Conservation (phyloP, 2,888 invertebrate species). For the Bellardia pandia region DNA sequence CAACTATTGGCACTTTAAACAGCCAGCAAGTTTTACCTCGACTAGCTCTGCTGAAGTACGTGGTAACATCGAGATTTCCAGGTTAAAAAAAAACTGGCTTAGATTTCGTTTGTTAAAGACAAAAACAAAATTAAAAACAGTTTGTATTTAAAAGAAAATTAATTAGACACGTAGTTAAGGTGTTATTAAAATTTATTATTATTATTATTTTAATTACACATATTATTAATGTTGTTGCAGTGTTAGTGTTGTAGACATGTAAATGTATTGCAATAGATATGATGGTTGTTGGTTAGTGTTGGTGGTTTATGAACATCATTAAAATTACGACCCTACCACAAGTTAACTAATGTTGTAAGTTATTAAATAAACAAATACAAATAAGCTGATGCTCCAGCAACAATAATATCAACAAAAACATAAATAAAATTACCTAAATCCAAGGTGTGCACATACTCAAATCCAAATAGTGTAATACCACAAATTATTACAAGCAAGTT, state of each 20-base stretch:
- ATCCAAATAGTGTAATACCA: conserved; percentile 21
- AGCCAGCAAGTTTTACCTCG: conserved; percentile 16
- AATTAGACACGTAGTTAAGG: conserved; percentile 61
- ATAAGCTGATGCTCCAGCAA: neutral
- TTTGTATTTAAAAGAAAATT: conserved; percentile 57
- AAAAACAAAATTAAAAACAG: conserved; percentile 23
- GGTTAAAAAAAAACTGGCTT: neutral
- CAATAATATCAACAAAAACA: neutral
- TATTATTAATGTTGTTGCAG: neutral
- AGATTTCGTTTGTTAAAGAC: neutral
- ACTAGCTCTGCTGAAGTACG: neutral
- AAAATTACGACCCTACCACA: conserved; percentile 45
- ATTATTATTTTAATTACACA: neutral
- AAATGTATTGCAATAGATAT: neutral
- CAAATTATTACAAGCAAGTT: conserved; percentile 1
- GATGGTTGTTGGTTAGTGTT: neutral
- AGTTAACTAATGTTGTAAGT: conserved; percentile 21
- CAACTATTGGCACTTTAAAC: conserved; percentile 4
- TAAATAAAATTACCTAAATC: conserved; percentile 22
- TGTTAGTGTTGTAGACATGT: neutral
- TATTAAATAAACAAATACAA: conserved; percentile 32
- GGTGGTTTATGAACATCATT: conserved; percentile 47
- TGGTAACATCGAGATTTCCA: conserved; percentile 12
- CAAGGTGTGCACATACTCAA: conserved; percentile 40
- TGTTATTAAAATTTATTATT: conserved; percentile 68